Base-by-base conservation (phyloP, 2,888 invertebrate species). In the Scelioninae gen. 2 region DNA sequence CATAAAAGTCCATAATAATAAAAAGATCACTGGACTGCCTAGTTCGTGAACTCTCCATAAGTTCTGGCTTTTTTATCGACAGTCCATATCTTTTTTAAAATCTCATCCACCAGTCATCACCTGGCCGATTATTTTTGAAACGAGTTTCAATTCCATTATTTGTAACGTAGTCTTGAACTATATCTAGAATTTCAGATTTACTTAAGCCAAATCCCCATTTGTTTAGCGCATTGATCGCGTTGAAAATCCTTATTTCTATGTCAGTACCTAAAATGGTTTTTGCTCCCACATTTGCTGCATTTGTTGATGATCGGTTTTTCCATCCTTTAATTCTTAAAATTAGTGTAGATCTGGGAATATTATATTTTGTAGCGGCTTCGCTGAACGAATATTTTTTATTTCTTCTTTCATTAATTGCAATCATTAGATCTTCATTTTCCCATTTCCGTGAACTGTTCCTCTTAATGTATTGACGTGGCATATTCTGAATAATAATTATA, bases 131-230 rank as follows among this genome's bases (percentile, higher is more conserved):
- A 18, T 55, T 55, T 39, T 16, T 50, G 10, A 58, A 58, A 4
- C 10, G 41, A 1, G 58, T 58, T 22, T 45, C 15, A 13, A 58
- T 58, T 1, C 15, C 15, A 22, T 46, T 58, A 16, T n/a, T 43
- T 6, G n/a, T 31, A 16, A 57, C 18, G 31, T 31, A 57, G 0
- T 57, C 57, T 31, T 11, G 18, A 19, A 46, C 18, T 6, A 58
- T n/a, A 22, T 45, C 25, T 11, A 58, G 13, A 18, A 58, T 46
- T 13, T 58, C 58, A 0, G 33, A 5, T 35, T 58, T 58, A 7
- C 46, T 35, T 22, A 58, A 5, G 15, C 46, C 58, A 18, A 46
- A 58, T 22, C 58, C 46, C 58, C 58, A 58, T 35, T 58, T 58
- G 10, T 58, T 45, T 22, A 58, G 3, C 0, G 43, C 58, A n/a